These are phyloP conservation scores for Pelochelys cantorii DNA, from an alignment of 2,797 vertebrate genomes.

Conservation along the genomic window DNA sequence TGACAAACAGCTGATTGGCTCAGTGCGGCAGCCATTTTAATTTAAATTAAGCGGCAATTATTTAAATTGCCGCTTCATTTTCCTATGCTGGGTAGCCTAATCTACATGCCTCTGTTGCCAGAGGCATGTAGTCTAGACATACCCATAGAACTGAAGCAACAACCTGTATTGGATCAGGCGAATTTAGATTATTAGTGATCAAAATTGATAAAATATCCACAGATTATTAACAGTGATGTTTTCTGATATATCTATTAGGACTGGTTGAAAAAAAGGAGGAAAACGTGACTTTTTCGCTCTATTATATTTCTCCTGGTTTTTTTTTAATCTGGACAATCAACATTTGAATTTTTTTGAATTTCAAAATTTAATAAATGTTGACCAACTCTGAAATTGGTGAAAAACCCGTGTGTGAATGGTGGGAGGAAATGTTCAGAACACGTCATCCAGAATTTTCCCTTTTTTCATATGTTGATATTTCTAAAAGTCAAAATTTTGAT, in stretches of 20 bases:
- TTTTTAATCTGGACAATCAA: background rate
- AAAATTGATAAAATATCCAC: background rate
- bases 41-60: no score
- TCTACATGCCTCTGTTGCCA: no score
- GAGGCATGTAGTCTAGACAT: no score
- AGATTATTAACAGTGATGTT: background rate
- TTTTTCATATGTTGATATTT: background rate
- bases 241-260: background rate
- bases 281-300: background rate
- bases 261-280: background rate
- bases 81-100: no score
- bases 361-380: background rate
- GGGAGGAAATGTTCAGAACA: background rate
- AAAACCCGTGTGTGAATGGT: background rate
- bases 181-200: background rate
- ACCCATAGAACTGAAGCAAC: background rate
- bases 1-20: no score
- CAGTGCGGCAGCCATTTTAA: no score
- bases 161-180: background rate
- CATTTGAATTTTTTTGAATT: background rate
- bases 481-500: background rate
- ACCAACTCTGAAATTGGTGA: background rate
- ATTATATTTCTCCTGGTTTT: background rate
- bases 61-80: no score
- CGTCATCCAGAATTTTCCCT: background rate